Percentiles rank a stretch among this genome's conserved stretches.
These are phyloP conservation scores for Acromyrmex charruanus DNA, from an alignment of 1,140 invertebrate species.

Conservation along the genomic window DNA sequence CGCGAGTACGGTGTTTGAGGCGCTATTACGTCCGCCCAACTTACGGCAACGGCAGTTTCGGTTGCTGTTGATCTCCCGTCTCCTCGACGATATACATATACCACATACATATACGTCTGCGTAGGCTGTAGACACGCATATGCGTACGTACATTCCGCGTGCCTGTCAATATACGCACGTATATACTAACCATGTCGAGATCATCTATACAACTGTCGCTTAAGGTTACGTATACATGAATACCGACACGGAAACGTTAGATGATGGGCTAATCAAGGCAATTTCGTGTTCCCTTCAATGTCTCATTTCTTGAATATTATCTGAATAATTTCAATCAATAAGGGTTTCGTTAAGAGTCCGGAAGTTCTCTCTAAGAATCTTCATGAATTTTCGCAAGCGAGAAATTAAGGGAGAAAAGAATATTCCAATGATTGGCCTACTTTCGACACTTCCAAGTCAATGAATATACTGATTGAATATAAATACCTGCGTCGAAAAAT, in stretches of 20 bases:
- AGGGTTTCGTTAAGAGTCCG: not conserved
- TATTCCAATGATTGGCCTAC: not conserved
- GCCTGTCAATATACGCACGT: not conserved
- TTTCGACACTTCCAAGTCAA: not conserved
- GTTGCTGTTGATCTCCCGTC: constrained; percentile 53
- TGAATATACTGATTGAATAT: not conserved
- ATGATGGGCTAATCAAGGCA: constrained; percentile 20
- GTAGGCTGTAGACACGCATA: not conserved
- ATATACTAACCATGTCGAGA: not conserved
- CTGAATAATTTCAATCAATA: not conserved
- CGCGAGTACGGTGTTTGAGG: constrained; percentile 68
- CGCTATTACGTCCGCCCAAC: constrained; percentile 62
- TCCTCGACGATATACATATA: constrained; percentile 25
- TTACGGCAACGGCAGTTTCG: constrained; percentile 52
- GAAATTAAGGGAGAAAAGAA: not conserved
- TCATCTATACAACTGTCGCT: not conserved
- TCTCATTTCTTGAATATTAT: not conserved
- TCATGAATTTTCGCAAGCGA: not conserved
- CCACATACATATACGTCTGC: constrained; percentile 46
- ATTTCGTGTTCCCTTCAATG: not conserved
- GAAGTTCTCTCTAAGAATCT: not conserved
- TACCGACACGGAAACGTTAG: not conserved
- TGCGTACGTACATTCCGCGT: not conserved
- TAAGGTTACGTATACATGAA: not conserved
- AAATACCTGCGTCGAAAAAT: not conserved